A percentile compares a stretch with the other conserved stretches of the same genome.
phyloP scores from a whole-genome alignment of 1,140 invertebrate species.

The Lordiphosa stackelbergi region DNA sequence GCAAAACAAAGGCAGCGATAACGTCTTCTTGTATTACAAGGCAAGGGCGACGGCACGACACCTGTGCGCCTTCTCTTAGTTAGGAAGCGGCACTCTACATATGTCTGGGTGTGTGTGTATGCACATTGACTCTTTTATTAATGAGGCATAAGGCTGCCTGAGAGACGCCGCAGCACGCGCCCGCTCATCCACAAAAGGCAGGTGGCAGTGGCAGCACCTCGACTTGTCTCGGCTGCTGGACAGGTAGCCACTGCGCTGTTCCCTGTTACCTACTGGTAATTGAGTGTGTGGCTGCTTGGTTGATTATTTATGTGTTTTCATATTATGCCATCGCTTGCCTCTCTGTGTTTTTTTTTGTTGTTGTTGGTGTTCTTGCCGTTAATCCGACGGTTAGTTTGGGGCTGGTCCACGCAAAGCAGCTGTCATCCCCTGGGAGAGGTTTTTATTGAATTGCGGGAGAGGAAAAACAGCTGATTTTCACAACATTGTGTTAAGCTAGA shows the following conservation, averaged over 20 bases:
- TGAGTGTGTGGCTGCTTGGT: conserved; percentile 39
- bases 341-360: background rate
- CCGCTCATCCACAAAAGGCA: conserved; percentile 5
- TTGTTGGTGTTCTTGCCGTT: conserved; percentile 21
- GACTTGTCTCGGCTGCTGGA: background rate
- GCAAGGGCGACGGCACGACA: conserved; percentile 5
- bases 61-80: conserved; percentile 2
- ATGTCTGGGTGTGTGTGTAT: background rate
- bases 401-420: background rate
- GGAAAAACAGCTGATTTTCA: too few relatives aligned
- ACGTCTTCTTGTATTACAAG: conserved; percentile 15
- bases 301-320: conserved; percentile 44
- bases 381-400: conserved; percentile 14
- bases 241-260: background rate
- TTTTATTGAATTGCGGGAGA: too few relatives aligned
- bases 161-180: conserved; percentile 15
- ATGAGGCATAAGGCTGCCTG: conserved; percentile 19
- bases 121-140: conserved; percentile 17
- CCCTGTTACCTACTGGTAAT: conserved; percentile 22
- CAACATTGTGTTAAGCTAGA: too few relatives aligned
- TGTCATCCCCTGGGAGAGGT: background rate
- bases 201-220: conserved; percentile 8
- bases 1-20: conserved; percentile 26
- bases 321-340: conserved; percentile 4
- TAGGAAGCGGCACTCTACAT: background rate